Evolutionary conservation across 2,113 vertebrate species (phyloP).

Genomic region (Ochotona curzoniae): DNA sequence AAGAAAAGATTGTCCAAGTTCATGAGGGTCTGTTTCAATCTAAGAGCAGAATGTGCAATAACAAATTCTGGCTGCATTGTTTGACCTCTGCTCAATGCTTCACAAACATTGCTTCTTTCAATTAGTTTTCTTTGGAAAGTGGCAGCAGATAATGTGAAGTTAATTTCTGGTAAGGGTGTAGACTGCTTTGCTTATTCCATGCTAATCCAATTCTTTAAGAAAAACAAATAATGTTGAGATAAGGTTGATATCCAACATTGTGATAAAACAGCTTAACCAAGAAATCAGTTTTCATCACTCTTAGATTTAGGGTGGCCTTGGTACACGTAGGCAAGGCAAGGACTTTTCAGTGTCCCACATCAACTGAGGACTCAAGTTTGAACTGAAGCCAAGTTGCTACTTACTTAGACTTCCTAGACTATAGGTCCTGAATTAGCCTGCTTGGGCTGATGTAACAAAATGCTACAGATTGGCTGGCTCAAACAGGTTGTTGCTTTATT

Average conservation of each 20-base stretch:
- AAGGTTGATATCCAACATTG: neutral
- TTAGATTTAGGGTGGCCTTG: neutral
- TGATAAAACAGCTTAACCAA: neutral
- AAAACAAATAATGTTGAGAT: neutral
- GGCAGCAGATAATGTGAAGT: constrained; percentile 20
- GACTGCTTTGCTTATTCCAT: constrained; percentile 10
- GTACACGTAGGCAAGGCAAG: neutral
- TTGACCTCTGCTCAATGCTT: constrained; percentile 31
- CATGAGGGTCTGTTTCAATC: neutral
- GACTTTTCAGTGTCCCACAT: neutral
- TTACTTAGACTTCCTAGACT: neutral
- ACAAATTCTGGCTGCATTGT: constrained; percentile 1
- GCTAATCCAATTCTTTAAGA: neutral
- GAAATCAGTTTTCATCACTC: neutral
- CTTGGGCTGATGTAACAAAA: neutral
- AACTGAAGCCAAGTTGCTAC: neutral
- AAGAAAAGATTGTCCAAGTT: constrained; percentile 28
- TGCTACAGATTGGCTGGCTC: neutral
- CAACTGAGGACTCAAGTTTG: neutral
- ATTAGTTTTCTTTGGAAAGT: constrained; percentile 61
- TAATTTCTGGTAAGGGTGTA: constrained; percentile 7
- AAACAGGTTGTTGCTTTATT: neutral
- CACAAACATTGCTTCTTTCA: constrained; percentile 30
- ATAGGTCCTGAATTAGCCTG: neutral
- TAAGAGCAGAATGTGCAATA: constrained; percentile 29